Evolutionary conservation across 2,797 vertebrate genomes (phyloP).

Genomic region (Fratercula arctica): DNA sequence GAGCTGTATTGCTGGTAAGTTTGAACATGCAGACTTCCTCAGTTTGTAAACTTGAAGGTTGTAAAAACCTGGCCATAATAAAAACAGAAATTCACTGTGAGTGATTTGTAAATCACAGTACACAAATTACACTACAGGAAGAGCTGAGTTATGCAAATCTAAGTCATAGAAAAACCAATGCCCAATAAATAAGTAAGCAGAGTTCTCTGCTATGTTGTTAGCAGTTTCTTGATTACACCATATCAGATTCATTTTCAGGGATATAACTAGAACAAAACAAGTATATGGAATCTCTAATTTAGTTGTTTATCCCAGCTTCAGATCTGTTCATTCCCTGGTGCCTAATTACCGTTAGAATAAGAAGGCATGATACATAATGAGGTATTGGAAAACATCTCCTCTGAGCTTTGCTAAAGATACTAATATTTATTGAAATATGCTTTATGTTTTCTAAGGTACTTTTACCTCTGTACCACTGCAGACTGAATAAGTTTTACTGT

Average conservation of each 20-base stretch:
- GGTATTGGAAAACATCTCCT: conserved; percentile 57
- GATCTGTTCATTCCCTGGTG: conserved; percentile 49
- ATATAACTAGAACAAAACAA: conserved; percentile 11
- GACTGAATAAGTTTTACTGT: conserved; percentile 45
- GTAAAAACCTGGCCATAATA: not conserved
- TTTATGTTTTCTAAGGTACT: conserved; percentile 56
- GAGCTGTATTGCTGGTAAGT: not conserved
- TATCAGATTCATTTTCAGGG: not conserved
- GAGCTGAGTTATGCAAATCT: not conserved
- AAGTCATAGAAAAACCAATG: not conserved
- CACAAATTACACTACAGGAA: not conserved
- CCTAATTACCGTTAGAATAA: conserved; percentile 58
- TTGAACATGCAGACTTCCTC: not conserved
- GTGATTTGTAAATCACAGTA: not conserved
- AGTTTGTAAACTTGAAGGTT: not conserved
- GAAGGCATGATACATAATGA: conserved; percentile 40
- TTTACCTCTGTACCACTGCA: conserved; percentile 24
- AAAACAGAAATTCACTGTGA: not conserved
- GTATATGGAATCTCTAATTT: conserved; percentile 38
- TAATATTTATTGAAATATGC: conserved; percentile 67
- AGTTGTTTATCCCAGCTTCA: conserved; percentile 53
- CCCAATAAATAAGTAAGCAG: not conserved
- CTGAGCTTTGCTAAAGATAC: conserved; percentile 60
- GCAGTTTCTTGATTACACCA: not conserved
- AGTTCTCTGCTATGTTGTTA: not conserved